A percentile compares a stretch with the other conserved stretches of the same genome.
Evolutionary conservation across 2,113 vertebrate species (phyloP).

Genomic region (Heliornis fulica): DNA sequence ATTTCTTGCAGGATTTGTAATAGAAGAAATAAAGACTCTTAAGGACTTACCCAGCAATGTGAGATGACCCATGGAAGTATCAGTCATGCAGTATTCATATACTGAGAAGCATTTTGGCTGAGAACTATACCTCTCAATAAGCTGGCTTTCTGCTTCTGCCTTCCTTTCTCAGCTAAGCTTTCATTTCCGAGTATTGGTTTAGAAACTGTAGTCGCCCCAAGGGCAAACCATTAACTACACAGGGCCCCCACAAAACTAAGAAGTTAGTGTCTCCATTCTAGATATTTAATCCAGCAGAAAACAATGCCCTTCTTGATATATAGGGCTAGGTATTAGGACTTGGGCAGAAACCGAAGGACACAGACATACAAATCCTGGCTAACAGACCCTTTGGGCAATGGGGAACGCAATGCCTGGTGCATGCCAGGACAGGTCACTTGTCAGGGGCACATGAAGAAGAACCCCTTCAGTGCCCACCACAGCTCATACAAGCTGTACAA

Average conservation of each 20-base stretch:
- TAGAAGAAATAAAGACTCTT: background rate
- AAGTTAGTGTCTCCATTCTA: background rate
- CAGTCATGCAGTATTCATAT: background rate
- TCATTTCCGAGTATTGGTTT: background rate
- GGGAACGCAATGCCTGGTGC: accelerated
- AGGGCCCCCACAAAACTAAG: background rate
- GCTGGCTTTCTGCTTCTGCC: background rate
- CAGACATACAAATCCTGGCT: accelerated
- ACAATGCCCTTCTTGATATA: background rate
- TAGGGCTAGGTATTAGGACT: background rate
- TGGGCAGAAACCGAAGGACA: background rate
- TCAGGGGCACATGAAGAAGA: background rate
- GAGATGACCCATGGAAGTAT: background rate
- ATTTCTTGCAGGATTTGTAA: background rate
- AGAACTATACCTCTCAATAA: background rate
- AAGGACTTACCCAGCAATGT: background rate
- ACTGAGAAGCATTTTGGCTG: background rate
- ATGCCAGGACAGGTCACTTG: accelerated
- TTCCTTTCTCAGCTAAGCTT: background rate
- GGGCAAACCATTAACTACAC: background rate
- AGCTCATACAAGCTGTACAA: background rate
- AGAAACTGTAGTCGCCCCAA: background rate
- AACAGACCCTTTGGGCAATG: background rate
- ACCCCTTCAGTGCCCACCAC: background rate
- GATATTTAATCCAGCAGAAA: background rate